phyloP scores from a whole-genome alignment of 2,797 vertebrate genomes.

The Macropodus opercularis region DNA sequence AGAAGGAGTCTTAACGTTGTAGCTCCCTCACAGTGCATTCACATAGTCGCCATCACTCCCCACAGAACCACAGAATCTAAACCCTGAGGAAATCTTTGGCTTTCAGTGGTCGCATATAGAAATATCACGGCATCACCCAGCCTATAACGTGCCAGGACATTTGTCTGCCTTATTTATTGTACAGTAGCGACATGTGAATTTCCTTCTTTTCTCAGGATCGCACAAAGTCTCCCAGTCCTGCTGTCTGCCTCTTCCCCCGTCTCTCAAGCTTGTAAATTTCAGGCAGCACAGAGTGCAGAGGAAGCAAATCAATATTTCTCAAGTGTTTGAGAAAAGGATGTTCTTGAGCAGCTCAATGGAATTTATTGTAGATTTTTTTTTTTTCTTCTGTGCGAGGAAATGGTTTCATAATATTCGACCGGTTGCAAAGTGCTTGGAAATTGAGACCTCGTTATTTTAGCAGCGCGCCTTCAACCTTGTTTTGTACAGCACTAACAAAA shows the following conservation, averaged over 20 bases:
- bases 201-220: conserved; percentile 1
- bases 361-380: conserved; percentile 20
- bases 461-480: background rate
- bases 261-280: conserved; percentile 10
- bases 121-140: conserved; percentile 24
- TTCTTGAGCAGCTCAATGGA: conserved; percentile 23
- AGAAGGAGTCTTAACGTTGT: conserved; percentile 56
- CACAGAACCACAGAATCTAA: conserved; percentile 16
- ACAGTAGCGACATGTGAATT: conserved; percentile 34
- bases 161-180: conserved; percentile 22
- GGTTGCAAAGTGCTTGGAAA: background rate
- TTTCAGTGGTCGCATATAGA: conserved; percentile 9
- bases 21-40: conserved; percentile 36
- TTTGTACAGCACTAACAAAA: background rate
- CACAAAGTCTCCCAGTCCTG: background rate
- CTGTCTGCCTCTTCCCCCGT: background rate
- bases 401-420: background rate
- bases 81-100: conserved; percentile 39
- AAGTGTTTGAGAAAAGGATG: conserved; percentile 28
- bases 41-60: conserved; percentile 21
- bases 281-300: conserved; percentile 10
- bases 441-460: background rate
- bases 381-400: background rate
- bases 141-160: conserved; percentile 16
- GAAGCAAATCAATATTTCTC: conserved; percentile 25